A percentile compares a stretch with the other conserved stretches of the same genome.
phyloP scores from a whole-genome alignment of 1,140 invertebrate species.

The Anoplolepis gracilipes region DNA sequence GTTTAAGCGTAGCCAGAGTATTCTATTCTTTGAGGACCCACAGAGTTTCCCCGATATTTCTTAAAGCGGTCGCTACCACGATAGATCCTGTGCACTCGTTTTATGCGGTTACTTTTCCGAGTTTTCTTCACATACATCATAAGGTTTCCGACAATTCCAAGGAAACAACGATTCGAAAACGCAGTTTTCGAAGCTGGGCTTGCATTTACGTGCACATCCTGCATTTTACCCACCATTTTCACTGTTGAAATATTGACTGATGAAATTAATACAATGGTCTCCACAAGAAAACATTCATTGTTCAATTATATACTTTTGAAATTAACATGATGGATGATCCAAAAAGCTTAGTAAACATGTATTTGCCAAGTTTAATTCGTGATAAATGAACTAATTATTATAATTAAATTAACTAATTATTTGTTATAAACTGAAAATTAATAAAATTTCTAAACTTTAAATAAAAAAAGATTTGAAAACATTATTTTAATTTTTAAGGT shows the following conservation, averaged over 20 bases:
- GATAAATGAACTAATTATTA: no score
- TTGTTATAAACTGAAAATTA: neutral
- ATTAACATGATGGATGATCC: neutral
- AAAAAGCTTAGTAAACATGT: neutral
- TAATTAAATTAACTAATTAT: neutral
- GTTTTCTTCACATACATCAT: slow-evolving; percentile 49
- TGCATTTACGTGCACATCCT: neutral
- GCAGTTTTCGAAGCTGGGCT: neutral
- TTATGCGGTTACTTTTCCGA: slow-evolving; percentile 36
- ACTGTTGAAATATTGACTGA: neutral
- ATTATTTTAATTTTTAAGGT: neutral
- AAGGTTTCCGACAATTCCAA: slow-evolving; percentile 4
- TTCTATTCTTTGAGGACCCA: slow-evolving; percentile 50
- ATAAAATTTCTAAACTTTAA: neutral
- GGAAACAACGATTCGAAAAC: slow-evolving; percentile 36
- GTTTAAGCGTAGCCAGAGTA: slow-evolving; percentile 41
- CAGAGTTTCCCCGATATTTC: slow-evolving; percentile 54
- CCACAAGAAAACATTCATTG: neutral
- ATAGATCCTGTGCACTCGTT: slow-evolving; percentile 24
- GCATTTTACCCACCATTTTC: neutral
- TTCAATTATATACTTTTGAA: neutral
- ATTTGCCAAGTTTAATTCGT: neutral
- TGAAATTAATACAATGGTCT: neutral
- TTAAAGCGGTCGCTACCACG: slow-evolving; percentile 42
- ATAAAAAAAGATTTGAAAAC: neutral